Base-by-base conservation (phyloP, 1,140 invertebrate species). In the Platyura marginata region DNA sequence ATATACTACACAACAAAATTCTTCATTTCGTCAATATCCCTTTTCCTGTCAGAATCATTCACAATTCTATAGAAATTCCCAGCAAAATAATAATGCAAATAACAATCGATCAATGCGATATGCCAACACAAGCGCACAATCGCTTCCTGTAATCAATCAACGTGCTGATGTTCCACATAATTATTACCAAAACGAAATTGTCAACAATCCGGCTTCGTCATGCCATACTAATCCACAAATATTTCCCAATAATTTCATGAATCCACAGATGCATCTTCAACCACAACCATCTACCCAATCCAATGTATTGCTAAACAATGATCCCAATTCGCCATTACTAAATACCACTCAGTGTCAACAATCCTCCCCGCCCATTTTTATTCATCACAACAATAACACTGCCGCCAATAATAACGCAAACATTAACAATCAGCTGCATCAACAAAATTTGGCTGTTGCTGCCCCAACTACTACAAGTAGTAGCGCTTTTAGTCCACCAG, bases 391-490 rank as follows among this genome's bases (percentile, higher is more conserved):
- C 29, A 59, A 60, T 42, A 55, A 55, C 19, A 57, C 25, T 41
- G 25, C 21, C 22, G 13, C 35, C 15, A 19, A 37, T 22, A 41
- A 51, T 62, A 15, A 56, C 71, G 51, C 61, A 60, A 35, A 44
- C 57, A 20, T 59, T 61, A 21, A 57, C 70, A 45, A 48, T 13
- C 55, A 61, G n/a, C 25, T 65, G 9, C 59, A 61, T 40, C 23
- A 43, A 18, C 57, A 62, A 40, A 40, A 20, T 58, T n/a, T 50
- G 51, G 38, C 54, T n/a, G 13, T 13, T 34, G 8, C 36, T 22
- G 32, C 35, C 21, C 21, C n/a, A n/a, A 16, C 36, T 18, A 18
- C 36, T 16, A 37, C 36, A 37, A 57, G 33, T 48, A 33, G 41
- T 60, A 54, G 20, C 50, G 44, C 38, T 48, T 41, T 34, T 21